Evolutionary conservation across 2,888 invertebrate species (phyloP).

Genomic region (Saturnia japonica): DNA sequence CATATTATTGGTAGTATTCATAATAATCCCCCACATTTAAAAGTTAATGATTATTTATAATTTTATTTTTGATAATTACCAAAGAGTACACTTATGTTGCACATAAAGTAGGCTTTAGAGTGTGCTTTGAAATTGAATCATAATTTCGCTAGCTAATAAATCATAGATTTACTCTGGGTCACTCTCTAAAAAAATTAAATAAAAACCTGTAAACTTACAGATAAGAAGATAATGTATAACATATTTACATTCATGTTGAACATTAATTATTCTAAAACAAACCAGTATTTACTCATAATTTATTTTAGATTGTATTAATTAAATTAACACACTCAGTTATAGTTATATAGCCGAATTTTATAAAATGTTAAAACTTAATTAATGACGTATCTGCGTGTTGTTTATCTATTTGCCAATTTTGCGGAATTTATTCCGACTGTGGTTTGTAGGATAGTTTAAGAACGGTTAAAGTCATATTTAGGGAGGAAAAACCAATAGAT

Average conservation of each 20-base stretch:
- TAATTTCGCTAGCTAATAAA: no score
- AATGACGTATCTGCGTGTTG: constrained; percentile 8
- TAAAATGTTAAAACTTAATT: neutral
- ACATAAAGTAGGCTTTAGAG: no score
- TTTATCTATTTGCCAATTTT: constrained; percentile 18
- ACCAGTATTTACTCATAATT: no score
- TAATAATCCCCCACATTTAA: neutral
- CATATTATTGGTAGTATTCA: neutral
- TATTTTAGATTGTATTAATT: neutral
- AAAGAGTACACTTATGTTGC: neutral
- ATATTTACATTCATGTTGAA: no score
- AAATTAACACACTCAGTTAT: neutral
- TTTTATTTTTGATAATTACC: neutral
- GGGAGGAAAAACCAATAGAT: constrained; percentile 35
- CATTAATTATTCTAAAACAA: no score
- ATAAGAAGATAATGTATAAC: no score
- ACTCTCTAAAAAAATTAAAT: no score
- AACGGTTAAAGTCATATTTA: constrained; percentile 38
- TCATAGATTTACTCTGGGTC: no score
- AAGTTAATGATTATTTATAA: neutral
- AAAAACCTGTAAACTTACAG: no score
- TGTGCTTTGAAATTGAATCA: no score
- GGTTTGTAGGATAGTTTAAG: constrained; percentile 28
- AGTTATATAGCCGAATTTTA: neutral
- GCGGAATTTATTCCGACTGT: constrained; percentile 44